phyloP scores from a whole-genome alignment of 2,113 vertebrate species.

The Gambusia affinis region DNA sequence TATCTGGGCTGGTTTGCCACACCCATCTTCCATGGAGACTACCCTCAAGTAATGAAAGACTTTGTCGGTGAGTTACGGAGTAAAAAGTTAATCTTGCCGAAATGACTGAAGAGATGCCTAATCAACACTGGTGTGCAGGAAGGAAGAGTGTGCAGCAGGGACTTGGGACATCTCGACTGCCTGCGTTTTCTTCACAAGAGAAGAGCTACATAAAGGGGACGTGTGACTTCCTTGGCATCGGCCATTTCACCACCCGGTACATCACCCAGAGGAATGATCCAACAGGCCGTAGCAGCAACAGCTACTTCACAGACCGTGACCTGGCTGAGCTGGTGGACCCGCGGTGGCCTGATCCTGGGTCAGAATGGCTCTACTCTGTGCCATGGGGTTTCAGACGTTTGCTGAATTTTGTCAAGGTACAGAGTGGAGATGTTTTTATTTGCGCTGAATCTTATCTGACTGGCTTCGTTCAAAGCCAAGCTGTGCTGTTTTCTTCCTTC shows the following conservation, averaged over 20 bases:
- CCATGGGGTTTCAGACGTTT: constrained; percentile 93
- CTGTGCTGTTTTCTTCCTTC: constrained; percentile 18
- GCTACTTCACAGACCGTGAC: constrained; percentile 87
- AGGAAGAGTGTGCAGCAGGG: constrained; percentile 89
- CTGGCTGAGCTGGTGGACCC: constrained; percentile 90
- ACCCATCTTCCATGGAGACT: constrained; percentile 93
- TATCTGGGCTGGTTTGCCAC: constrained; percentile 95
- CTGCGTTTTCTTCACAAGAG: constrained; percentile 88
- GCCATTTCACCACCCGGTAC: constrained; percentile 91
- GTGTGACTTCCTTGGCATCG: constrained; percentile 90
- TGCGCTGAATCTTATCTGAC: neutral
- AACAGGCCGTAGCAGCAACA: constrained; percentile 73
- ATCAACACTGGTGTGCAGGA: constrained; percentile 68
- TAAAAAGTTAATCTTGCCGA: neutral
- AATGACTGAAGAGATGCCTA: neutral
- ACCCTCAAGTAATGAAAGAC: constrained; percentile 95
- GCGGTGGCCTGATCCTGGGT: constrained; percentile 87
- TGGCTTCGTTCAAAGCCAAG: neutral
- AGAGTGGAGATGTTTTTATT: neutral
- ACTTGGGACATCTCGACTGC: constrained; percentile 85
- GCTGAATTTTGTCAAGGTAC: constrained; percentile 93
- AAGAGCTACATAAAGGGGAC: constrained; percentile 92
- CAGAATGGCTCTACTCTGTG: constrained; percentile 88
- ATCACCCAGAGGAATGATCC: constrained; percentile 85
- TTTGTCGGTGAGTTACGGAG: constrained; percentile 80